Conservation (phyloP, 2,888 invertebrate genomes). For the Dusona sp. region DNA sequence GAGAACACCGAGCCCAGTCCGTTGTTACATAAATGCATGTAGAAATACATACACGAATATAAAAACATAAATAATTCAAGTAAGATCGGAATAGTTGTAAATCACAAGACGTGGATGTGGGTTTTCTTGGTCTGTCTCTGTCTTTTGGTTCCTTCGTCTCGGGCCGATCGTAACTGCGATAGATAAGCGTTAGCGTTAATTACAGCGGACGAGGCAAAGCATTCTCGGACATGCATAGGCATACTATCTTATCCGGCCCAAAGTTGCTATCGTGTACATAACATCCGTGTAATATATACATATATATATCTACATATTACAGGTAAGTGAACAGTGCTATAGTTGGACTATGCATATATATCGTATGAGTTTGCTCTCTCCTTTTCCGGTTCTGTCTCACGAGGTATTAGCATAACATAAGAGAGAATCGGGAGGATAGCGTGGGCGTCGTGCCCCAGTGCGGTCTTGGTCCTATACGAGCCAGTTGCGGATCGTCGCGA, state of each 20-base stretch:
- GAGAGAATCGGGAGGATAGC: slow-evolving; percentile 58
- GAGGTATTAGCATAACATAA: slow-evolving; percentile 65
- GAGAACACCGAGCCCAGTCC: background rate
- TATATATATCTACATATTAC: slow-evolving; percentile 15
- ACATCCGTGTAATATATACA: slow-evolving; percentile 14
- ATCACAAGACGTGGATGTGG: background rate
- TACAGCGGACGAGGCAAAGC: slow-evolving; percentile 53
- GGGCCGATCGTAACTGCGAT: slow-evolving; percentile 59
- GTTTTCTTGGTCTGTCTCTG: background rate
- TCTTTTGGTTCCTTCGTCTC: slow-evolving; percentile 57
- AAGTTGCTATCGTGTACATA: slow-evolving; percentile 59
- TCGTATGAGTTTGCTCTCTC: slow-evolving; percentile 30
- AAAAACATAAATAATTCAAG: background rate
- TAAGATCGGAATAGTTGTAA: background rate
- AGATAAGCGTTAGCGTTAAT: slow-evolving; percentile 67
- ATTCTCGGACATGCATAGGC: slow-evolving; percentile 48
- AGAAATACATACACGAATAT: background rate
- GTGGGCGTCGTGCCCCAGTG: slow-evolving; percentile 63
- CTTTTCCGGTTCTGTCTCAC: slow-evolving; percentile 53
- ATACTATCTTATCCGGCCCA: slow-evolving; percentile 60
- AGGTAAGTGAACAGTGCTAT: slow-evolving; percentile 41
- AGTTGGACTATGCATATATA: slow-evolving; percentile 22
- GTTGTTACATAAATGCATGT: background rate
- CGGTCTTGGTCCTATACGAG: slow-evolving; percentile 53
- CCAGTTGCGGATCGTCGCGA: slow-evolving; percentile 55